phyloP scores from a whole-genome alignment of 1,140 invertebrate genomes.

The Drosophila punjabiensis region DNA sequence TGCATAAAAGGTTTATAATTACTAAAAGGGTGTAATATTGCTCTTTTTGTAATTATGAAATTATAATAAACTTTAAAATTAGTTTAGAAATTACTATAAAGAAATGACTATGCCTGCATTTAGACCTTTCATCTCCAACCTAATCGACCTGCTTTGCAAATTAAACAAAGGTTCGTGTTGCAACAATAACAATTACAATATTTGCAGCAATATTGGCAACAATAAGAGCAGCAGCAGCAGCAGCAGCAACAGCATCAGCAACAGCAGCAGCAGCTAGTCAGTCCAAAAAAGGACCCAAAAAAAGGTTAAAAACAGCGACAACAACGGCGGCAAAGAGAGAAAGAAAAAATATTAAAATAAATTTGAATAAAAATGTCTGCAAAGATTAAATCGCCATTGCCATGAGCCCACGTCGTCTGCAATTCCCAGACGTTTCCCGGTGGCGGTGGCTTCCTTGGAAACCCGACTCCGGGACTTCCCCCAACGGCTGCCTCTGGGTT shows the following conservation, averaged over 20 bases:
- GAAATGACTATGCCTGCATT: too few species aligned
- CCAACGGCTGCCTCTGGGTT: background rate
- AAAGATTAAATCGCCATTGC: constrained; percentile 83
- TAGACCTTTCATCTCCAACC: background rate
- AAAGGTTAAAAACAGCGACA: constrained; percentile 9
- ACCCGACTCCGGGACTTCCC: background rate
- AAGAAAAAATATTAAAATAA: constrained; percentile 73
- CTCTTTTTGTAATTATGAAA: too few species aligned
- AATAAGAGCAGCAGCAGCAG: constrained; percentile 3
- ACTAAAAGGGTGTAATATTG: too few species aligned
- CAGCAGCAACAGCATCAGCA: background rate
- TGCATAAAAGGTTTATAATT: too few species aligned
- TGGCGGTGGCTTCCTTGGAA: background rate
- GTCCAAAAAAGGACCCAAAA: background rate
- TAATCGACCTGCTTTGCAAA: background rate
- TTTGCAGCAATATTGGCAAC: constrained; percentile 5
- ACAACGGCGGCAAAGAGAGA: constrained; percentile 1
- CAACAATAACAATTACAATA: constrained; percentile 13
- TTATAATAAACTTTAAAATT: too few species aligned
- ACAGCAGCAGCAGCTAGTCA: constrained; percentile 3
- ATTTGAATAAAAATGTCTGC: constrained; percentile 82
- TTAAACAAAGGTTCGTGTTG: background rate
- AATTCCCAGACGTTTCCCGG: constrained; percentile 72
- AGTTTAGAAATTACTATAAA: too few species aligned
- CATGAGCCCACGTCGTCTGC: constrained; percentile 72